A percentile compares a stretch with the other conserved stretches of the same genome.
Evolutionary conservation across 2,797 vertebrate genomes (phyloP).

Genomic region (Arremon aurantiirostris): DNA sequence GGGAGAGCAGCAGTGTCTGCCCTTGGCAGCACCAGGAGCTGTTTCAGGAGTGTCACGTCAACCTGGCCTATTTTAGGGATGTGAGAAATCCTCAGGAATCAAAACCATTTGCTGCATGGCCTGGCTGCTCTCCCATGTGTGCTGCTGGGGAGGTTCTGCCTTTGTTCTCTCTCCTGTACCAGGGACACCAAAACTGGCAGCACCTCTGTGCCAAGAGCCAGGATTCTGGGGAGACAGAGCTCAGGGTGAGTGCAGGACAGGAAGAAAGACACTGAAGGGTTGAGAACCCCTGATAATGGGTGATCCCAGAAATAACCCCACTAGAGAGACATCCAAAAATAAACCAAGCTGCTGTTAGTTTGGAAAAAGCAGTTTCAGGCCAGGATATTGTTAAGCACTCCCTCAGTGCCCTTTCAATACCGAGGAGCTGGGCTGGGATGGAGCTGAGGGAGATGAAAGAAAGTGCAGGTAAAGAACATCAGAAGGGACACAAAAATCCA

Average conservation of each 20-base stretch:
- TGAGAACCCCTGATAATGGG: not conserved
- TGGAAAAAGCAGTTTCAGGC: not conserved
- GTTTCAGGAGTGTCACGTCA: not conserved
- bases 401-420: not conserved
- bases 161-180: not conserved
- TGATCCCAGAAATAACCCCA: not conserved
- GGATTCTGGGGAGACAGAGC: not conserved
- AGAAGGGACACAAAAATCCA: not conserved
- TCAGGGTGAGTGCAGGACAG: accelerated
- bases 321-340: not conserved
- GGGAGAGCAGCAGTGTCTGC: not conserved
- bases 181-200: not conserved
- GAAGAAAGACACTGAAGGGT: not conserved
- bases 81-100: constrained; percentile 29
- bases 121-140: not conserved
- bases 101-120: not conserved
- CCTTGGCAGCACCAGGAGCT: not conserved
- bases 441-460: not conserved
- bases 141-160: not conserved
- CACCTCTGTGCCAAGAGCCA: not conserved
- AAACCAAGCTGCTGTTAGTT: not conserved
- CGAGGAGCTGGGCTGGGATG: not conserved
- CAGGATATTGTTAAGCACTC: not conserved
- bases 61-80: constrained; percentile 38
- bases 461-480: not conserved